These are phyloP conservation scores for Bombus breviceps DNA, from an alignment of 1,140 invertebrate genomes.

Conservation along the genomic window DNA sequence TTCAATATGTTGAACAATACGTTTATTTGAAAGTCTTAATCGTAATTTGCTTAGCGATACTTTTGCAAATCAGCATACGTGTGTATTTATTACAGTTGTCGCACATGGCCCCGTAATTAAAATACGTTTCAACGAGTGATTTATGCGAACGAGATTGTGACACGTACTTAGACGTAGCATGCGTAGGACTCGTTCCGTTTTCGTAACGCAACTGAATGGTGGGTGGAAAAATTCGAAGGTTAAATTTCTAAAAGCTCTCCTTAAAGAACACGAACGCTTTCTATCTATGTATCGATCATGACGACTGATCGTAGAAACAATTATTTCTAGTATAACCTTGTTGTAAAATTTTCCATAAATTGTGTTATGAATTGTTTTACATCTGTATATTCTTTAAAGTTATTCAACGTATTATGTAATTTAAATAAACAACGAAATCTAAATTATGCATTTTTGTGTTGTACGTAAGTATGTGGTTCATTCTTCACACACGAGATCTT, in stretches of 20 bases:
- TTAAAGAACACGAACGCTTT: background rate
- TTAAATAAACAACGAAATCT: background rate
- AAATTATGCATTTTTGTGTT: background rate
- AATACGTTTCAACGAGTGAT: slow-evolving; percentile 36
- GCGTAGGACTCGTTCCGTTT: slow-evolving; percentile 61
- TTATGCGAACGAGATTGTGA: slow-evolving; percentile 44
- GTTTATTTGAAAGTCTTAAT: background rate
- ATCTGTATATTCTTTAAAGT: too few relatives aligned
- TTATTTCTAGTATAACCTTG: background rate
- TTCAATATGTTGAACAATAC: background rate
- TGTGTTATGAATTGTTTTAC: background rate
- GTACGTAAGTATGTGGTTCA: background rate
- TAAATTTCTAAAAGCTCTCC: slow-evolving; percentile 39
- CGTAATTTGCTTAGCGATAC: slow-evolving; percentile 2
- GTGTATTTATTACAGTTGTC: slow-evolving; percentile 40
- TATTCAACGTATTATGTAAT: too few relatives aligned
- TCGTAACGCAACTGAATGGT: slow-evolving; percentile 36
- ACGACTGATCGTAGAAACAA: background rate
- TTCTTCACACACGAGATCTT: background rate
- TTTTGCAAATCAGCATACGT: slow-evolving; percentile 1
- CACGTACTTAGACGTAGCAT: slow-evolving; percentile 30
- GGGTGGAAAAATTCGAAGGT: slow-evolving; percentile 54
- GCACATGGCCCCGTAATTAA: slow-evolving; percentile 6
- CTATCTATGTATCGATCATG: background rate
- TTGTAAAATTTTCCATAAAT: background rate